Evolutionary conservation across 1,140 invertebrate species (phyloP), one percentile per base, ranked within the genome.

Genomic region (Halyomorpha halys): DNA sequence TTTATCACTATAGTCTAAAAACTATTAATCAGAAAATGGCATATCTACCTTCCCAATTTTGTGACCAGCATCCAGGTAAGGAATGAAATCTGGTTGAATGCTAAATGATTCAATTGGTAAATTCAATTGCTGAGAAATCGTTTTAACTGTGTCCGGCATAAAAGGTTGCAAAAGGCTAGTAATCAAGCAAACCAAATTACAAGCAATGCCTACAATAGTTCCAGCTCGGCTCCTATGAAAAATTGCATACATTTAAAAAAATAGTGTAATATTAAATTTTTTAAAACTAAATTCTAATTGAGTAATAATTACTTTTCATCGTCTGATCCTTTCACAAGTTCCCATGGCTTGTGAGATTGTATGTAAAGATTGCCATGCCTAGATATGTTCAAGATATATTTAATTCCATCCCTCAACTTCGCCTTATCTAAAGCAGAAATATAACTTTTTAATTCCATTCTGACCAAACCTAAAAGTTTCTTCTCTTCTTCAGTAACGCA

Each of bases 281-380:
- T 3, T n/a, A 16, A 13, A 49, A 19, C 3, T 4, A 16, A 30
- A 30, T 30, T n/a, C n/a, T n/a, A 49, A 49, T n/a, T n/a, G 27
- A 4, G 3, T 39, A 39, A 39, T 39, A 65, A 60, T 78, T 78
- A 90, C 86, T 85, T 89, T 62, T 91, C 83, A 53, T 85, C 81
- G 13, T 84, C 82, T 21, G 71, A 79, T 53, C 89, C 90, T 74
- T 98, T 99, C 0, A 97, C 79, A 66, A 94, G 79, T 5, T 90
- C 89, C 96, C 97, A 99, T 0, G 97, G 96, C 74, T 97, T 86
- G 68, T 89, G 87, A 1, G 79, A 77, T 77, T 99, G 97, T 85
- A 99, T 94, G 71, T 92, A 96, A 70, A 94, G 92, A 80, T 99
- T 99, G 21, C 96, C 95, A 68, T 91, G 82, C 19, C 90, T 83